Conservation (phyloP, 2,797 vertebrate species). For the Garrulus glandarius region DNA sequence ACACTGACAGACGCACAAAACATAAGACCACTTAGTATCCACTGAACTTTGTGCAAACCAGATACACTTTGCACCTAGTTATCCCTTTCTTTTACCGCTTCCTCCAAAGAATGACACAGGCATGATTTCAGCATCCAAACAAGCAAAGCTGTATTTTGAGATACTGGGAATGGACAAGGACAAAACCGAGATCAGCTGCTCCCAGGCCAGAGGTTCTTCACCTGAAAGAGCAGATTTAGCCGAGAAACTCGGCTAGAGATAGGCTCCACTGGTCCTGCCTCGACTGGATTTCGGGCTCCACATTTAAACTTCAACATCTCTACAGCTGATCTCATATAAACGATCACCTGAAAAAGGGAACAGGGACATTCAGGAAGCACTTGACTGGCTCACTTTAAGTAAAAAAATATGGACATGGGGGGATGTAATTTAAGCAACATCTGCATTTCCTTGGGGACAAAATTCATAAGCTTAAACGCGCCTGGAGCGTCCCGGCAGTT, state of each 20-base stretch:
- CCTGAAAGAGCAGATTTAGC: constrained; percentile 92
- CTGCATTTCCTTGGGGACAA: fast-evolving
- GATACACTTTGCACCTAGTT: background rate
- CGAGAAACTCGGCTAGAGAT: constrained; percentile 86
- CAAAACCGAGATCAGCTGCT: fast-evolving
- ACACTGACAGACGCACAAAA: background rate
- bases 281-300: constrained; percentile 71
- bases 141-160: background rate
- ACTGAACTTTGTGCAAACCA: background rate
- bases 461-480: fast-evolving
- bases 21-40: fast-evolving
- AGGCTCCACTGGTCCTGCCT: constrained; percentile 75
- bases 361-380: background rate
- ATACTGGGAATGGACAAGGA: fast-evolving
- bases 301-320: constrained; percentile 96
- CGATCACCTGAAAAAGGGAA: background rate
- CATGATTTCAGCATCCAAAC: fast-evolving
- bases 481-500: fast-evolving
- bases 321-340: background rate
- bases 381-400: background rate
- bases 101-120: background rate
- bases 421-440: fast-evolving
- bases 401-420: fast-evolving
- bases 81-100: background rate
- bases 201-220: constrained; percentile 31